A percentile compares a stretch with the other conserved stretches of the same genome.
phyloP scores from a whole-genome alignment of 1,140 invertebrate species.

The Nebria ingens region DNA sequence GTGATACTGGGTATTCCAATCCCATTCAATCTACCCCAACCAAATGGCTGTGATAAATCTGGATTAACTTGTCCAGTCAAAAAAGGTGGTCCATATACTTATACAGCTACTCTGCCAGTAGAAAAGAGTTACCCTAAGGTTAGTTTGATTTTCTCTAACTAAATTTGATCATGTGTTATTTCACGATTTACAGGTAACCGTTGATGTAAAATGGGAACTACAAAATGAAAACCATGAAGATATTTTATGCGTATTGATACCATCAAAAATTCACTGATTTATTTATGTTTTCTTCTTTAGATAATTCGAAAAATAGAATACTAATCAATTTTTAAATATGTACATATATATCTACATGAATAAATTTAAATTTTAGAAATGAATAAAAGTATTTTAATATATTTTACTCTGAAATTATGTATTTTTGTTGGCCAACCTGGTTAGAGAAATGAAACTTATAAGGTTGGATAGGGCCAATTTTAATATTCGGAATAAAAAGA shows the following conservation, averaged over 20 bases:
- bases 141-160: constrained; percentile 5
- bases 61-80: constrained; percentile 56
- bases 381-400: too few relatives aligned
- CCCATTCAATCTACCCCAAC: constrained; percentile 57
- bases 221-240: constrained; percentile 46
- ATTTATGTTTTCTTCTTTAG: too few relatives aligned
- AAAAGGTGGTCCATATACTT: constrained; percentile 43
- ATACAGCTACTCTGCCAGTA: constrained; percentile 47
- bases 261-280: constrained; percentile 48
- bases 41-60: constrained; percentile 52
- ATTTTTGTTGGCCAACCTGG: too few relatives aligned
- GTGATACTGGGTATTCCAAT: constrained; percentile 55
- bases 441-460: too few relatives aligned
- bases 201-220: constrained; percentile 62
- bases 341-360: too few relatives aligned
- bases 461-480: too few relatives aligned
- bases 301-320: too few relatives aligned
- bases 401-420: too few relatives aligned
- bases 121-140: constrained; percentile 53
- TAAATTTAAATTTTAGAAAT: too few relatives aligned
- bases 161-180: constrained; percentile 12
- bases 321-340: too few relatives aligned
- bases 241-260: constrained; percentile 55
- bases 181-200: constrained; percentile 39
- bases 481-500: too few relatives aligned